phyloP scores from a whole-genome alignment of 2,797 vertebrate species.

The Chelon labrosus region DNA sequence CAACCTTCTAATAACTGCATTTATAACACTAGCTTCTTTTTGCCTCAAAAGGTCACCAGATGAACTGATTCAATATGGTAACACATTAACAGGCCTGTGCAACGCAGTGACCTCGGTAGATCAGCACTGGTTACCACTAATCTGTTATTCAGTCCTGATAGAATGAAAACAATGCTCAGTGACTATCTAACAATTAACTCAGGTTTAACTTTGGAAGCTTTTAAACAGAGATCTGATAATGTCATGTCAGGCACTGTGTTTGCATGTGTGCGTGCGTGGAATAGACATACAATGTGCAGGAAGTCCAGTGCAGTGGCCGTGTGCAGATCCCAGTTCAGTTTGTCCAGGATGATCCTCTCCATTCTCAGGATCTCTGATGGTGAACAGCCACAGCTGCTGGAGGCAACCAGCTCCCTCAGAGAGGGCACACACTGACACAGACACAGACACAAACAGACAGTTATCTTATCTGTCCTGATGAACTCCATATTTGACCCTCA shows the following conservation, averaged over 20 bases:
- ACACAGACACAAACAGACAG: slow-evolving; percentile 14
- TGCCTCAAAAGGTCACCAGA: too few species aligned
- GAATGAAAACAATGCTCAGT: too few species aligned
- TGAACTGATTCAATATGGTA: too few species aligned
- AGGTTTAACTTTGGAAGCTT: background rate
- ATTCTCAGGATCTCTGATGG: slow-evolving; percentile 95
- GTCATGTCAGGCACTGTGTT: background rate
- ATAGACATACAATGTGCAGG: slow-evolving; percentile 92
- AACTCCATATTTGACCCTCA: too few species aligned
- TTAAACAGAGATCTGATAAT: background rate
- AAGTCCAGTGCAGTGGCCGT: slow-evolving; percentile 95
- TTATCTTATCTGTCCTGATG: background rate
- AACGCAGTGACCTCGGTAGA: background rate
- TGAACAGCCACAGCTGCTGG: slow-evolving; percentile 95
- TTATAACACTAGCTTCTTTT: too few species aligned
- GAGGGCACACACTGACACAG: slow-evolving; percentile 90
- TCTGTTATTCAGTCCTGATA: background rate
- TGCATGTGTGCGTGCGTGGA: background rate
- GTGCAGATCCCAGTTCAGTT: slow-evolving; percentile 97
- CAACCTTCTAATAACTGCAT: too few species aligned
- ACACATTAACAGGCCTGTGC: background rate
- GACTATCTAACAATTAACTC: background rate
- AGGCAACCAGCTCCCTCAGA: slow-evolving; percentile 90
- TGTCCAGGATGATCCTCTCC: slow-evolving; percentile 98
- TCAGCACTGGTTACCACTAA: too few species aligned